phyloP scores from a whole-genome alignment of 2,113 vertebrate species.

The Suricata suricatta region DNA sequence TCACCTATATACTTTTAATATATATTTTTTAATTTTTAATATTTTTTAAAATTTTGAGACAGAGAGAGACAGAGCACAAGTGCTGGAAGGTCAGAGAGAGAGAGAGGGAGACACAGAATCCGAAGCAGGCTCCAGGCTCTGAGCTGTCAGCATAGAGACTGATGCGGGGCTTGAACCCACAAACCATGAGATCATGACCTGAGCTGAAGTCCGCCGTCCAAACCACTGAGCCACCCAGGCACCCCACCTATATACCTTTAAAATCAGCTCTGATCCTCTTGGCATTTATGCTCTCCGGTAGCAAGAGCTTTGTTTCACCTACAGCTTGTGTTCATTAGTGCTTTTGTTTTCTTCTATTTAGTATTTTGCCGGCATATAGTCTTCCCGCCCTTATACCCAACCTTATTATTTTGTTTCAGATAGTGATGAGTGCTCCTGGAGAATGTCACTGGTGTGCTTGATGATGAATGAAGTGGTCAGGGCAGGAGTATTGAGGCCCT shows the following conservation, averaged over 20 bases:
- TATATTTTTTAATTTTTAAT: no score
- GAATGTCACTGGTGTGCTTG: neutral
- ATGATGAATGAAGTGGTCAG: neutral
- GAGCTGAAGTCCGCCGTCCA: no score
- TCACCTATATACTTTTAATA: neutral
- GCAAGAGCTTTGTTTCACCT: neutral
- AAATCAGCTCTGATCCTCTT: neutral
- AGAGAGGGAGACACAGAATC: no score
- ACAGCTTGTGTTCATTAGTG: neutral
- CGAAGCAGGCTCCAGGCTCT: no score
- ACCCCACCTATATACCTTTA: neutral
- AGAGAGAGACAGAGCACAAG: no score
- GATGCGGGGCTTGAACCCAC: no score
- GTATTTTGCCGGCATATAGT: neutral
- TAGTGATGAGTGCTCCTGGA: neutral
- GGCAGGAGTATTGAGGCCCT: neutral
- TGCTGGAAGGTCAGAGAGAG: no score
- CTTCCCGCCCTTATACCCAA: neutral
- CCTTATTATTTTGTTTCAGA: neutral
- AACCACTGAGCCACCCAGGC: no score
- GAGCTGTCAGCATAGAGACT: no score
- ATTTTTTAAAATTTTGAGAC: no score
- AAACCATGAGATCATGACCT: no score
- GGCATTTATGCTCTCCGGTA: neutral
- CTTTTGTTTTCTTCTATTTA: neutral